Percentiles rank a stretch among this genome's conserved stretches.
phyloP scores from a whole-genome alignment of 1,140 invertebrate species.

The Procambarus clarkii region DNA sequence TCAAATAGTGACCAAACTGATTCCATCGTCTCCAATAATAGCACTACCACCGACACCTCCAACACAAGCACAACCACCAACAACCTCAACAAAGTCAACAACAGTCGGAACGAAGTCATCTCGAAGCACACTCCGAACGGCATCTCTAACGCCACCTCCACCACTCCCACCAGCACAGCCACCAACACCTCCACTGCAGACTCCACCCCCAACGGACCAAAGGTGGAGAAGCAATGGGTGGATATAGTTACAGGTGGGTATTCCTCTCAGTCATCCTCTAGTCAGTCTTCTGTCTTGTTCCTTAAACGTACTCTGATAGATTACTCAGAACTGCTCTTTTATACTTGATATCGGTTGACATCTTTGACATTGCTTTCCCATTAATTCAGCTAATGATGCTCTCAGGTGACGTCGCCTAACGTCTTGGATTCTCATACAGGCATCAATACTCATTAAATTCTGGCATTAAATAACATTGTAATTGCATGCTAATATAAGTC shows the following conservation, averaged over 20 bases:
- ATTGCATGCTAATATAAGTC: no score
- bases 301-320: no score
- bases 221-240: slow-evolving; percentile 80
- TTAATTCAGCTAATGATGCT: no score
- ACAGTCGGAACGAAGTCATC: slow-evolving; percentile 46
- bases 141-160: slow-evolving; percentile 22
- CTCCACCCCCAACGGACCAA: slow-evolving; percentile 43
- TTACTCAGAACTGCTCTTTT: no score
- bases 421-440: no score
- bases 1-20: slow-evolving; percentile 74
- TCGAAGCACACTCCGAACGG: background rate
- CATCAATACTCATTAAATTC: no score
- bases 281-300: background rate
- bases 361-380: no score
- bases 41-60: slow-evolving; percentile 16
- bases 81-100: slow-evolving; percentile 63
- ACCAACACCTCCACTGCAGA: background rate
- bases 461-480: no score
- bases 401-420: no score
- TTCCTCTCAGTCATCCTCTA: background rate
- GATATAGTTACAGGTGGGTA: slow-evolving; percentile 83
- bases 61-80: slow-evolving; percentile 75
- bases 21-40: slow-evolving; percentile 59
- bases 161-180: slow-evolving; percentile 24
- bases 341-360: no score